Base-by-base conservation (phyloP, 2,888 invertebrate genomes). In the Acholoe squamosa region DNA sequence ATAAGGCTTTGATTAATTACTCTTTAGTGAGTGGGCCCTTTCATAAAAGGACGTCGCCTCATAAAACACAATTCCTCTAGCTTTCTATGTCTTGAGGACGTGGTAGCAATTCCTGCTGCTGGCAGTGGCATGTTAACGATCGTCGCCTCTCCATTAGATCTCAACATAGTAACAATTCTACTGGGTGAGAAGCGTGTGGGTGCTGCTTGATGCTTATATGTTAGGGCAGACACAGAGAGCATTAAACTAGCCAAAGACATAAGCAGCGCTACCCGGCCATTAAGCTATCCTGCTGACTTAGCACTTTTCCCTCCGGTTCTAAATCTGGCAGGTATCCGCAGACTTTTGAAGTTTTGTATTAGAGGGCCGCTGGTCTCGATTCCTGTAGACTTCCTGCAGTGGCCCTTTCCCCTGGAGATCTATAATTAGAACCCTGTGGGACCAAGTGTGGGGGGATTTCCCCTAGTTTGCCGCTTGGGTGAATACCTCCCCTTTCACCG, bases 281-380 rank as follows among this genome's bases (percentile, higher is more conserved):
- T 28, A 28, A 71, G 71, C 28, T 1, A 71, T 71, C 25, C 71
- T 28, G 71, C 71, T 71, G 71, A 71, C 28, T 71, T n/a, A 25
- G 71, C 71, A 71, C 71, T 28, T 71, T 28, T 71, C 31, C 71
- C 25, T 71, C n/a, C 3, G 28, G 31, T 28, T 25, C 7, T 71
- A 71, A 71, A 28, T 61, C 61, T n/a, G 3, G 1, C 3, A 61
- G 61, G 19, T 71, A 22, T 14, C 28, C 31, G 25, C 71, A 25
- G 28, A 71, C 31, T 71, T 71, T 28, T 71, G 71, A 71, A 71
- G 31, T 71, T 71, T 71, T 5, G 71, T 71, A 71, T 71, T 71
- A 71, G 5, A n/a, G 71, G 71, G 28, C n/a, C 61, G 19, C 14
- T n/a, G 61, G 61, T 71, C 71, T 71, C 0, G n/a, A 14, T 71